Percentiles rank a stretch among this genome's conserved stretches.
These are phyloP conservation scores for Ciconia stormi DNA, from an alignment of 2,113 vertebrate genomes.

Conservation along the genomic window DNA sequence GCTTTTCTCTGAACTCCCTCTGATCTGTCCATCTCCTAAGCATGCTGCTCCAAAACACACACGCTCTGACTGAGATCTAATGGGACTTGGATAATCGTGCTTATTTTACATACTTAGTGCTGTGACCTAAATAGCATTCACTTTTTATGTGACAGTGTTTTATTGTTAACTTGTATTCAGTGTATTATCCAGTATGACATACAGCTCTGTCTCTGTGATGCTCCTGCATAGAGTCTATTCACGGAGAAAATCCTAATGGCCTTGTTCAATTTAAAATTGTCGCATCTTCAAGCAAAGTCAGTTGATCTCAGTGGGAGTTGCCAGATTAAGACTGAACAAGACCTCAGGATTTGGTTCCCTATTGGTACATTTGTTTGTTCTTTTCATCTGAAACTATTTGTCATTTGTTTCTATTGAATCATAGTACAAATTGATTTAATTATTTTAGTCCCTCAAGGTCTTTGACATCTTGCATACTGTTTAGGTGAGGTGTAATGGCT, in stretches of 20 bases:
- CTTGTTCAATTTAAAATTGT: not conserved
- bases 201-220: not conserved
- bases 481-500: not conserved
- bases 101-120: conserved; percentile 35
- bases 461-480: not conserved
- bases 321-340: conserved; percentile 17
- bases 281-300: not conserved
- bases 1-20: conserved; percentile 1
- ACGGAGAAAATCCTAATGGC: not conserved
- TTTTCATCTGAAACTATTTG: conserved; percentile 11
- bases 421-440: conserved; percentile 37
- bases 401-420: conserved; percentile 25
- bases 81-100: not conserved
- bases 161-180: not conserved
- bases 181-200: not conserved
- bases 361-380: conserved; percentile 5
- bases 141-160: not conserved
- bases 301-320: not conserved
- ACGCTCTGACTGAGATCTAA: not conserved
- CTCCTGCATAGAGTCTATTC: not conserved
- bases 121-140: conserved; percentile 38
- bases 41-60: not conserved
- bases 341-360: not conserved
- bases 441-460: conserved; percentile 2
- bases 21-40: conserved; percentile 37